These are phyloP conservation scores for Atherinomorus stipes DNA, from an alignment of 2,113 vertebrate species.

Conservation along the genomic window DNA sequence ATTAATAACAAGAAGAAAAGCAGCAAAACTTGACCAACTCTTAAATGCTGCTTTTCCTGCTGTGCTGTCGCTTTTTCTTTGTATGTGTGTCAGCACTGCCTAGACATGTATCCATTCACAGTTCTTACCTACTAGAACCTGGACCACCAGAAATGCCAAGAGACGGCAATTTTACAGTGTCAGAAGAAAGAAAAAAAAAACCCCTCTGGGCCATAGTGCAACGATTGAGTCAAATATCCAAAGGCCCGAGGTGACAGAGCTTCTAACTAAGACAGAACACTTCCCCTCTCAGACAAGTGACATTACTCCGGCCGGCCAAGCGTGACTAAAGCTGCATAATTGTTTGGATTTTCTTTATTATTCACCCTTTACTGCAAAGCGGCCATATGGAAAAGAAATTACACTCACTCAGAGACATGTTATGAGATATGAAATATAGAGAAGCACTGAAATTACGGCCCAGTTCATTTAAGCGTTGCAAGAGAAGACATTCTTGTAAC, in stretches of 20 bases:
- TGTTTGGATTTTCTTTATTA: constrained; percentile 75
- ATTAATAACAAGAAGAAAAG: constrained; percentile 22
- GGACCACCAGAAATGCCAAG: constrained; percentile 8
- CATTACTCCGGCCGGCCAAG: constrained; percentile 60
- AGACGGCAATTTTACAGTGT: constrained; percentile 17
- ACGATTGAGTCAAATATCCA: constrained; percentile 40
- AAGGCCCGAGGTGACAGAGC: constrained; percentile 43
- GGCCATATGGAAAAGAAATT: constrained; percentile 65
- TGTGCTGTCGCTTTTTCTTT: constrained; percentile 8
- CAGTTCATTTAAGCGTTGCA: constrained; percentile 55
- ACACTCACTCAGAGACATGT: constrained; percentile 53
- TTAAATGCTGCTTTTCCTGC: constrained; percentile 33
- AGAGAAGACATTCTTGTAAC: constrained; percentile 59
- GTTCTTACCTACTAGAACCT: constrained; percentile 13
- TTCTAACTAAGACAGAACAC: constrained; percentile 74
- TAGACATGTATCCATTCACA: constrained; percentile 18
- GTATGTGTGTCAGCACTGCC: background rate
- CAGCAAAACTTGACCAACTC: background rate
- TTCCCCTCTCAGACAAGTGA: constrained; percentile 62
- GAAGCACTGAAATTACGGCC: constrained; percentile 46
- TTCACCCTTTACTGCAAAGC: constrained; percentile 55
- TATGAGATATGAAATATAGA: constrained; percentile 68
- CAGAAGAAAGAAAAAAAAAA: constrained; percentile 1
- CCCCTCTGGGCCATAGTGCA: constrained; percentile 30
- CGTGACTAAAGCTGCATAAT: constrained; percentile 72